phyloP scores from a whole-genome alignment of 1,140 invertebrate species.

The Lucilia sericata region DNA sequence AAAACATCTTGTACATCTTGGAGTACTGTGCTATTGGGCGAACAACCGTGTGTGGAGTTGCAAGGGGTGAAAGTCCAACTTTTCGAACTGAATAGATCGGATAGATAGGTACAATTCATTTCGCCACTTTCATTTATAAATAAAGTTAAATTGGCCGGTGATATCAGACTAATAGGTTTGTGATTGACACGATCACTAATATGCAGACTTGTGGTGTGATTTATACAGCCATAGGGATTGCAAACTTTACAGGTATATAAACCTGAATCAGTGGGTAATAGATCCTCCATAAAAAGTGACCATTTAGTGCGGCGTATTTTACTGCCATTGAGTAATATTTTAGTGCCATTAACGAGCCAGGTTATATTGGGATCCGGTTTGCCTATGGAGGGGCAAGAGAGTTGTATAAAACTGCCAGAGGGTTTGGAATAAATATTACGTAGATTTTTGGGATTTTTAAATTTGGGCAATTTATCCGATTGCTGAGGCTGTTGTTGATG shows the following conservation, averaged over 20 bases:
- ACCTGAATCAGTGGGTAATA: slow-evolving; percentile 81
- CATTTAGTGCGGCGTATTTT: slow-evolving; percentile 74
- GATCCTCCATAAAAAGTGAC: slow-evolving; percentile 79
- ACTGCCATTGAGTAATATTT: slow-evolving; percentile 73
- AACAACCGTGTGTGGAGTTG: slow-evolving; percentile 40
- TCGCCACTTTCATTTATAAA: slow-evolving; percentile 55
- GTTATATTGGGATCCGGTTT: slow-evolving; percentile 82
- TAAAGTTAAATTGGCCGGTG: slow-evolving; percentile 57
- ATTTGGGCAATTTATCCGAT: slow-evolving; percentile 49
- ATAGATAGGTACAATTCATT: slow-evolving; percentile 61
- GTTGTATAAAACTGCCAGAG: slow-evolving; percentile 75
- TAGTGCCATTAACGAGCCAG: slow-evolving; percentile 81
- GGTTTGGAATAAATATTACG: slow-evolving; percentile 71
- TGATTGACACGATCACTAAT: slow-evolving; percentile 65
- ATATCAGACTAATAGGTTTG: slow-evolving; percentile 57
- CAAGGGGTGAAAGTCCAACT: slow-evolving; percentile 57
- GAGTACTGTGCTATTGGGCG: slow-evolving; percentile 47
- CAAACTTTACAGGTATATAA: slow-evolving; percentile 89
- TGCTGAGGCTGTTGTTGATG: slow-evolving; percentile 15
- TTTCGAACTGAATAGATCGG: slow-evolving; percentile 60
- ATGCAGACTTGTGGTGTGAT: slow-evolving; percentile 74
- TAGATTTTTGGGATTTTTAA: slow-evolving; percentile 54
- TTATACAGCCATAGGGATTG: slow-evolving; percentile 82
- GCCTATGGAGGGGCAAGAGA: slow-evolving; percentile 78
- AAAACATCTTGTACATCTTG: slow-evolving; percentile 66